These are phyloP conservation scores for Protodeltote pygarga DNA, from an alignment of 2,888 invertebrate genomes.

Conservation along the genomic window DNA sequence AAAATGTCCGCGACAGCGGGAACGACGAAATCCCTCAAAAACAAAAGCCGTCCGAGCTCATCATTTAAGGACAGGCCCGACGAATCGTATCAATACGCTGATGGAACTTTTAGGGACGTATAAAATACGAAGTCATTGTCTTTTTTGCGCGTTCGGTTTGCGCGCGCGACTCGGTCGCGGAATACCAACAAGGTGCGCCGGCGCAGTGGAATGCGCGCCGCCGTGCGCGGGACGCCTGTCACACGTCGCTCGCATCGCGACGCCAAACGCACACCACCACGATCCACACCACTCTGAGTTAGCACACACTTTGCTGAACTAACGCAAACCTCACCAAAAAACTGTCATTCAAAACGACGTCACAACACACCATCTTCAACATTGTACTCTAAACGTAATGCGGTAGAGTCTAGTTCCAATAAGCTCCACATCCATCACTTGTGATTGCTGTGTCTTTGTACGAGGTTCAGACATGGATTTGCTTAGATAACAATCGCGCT, in stretches of 20 bases:
- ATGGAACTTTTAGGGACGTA: slow-evolving; percentile 81
- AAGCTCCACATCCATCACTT: slow-evolving; percentile 16
- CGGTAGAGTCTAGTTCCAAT: slow-evolving; percentile 11
- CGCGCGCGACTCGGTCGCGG: slow-evolving; percentile 70
- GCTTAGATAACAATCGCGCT: slow-evolving; percentile 57
- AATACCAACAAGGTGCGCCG: slow-evolving; percentile 77
- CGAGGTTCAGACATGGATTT: slow-evolving; percentile 55
- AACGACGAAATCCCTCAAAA: slow-evolving; percentile 64
- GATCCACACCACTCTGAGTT: slow-evolving; percentile 39
- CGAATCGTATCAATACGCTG: slow-evolving; percentile 75
- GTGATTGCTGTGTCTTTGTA: slow-evolving; percentile 49
- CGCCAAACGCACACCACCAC: slow-evolving; percentile 30
- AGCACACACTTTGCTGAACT: slow-evolving; percentile 54
- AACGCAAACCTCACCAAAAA: slow-evolving; percentile 45
- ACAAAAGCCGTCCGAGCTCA: slow-evolving; percentile 56
- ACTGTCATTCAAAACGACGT: slow-evolving; percentile 48
- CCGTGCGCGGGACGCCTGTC: slow-evolving; percentile 47
- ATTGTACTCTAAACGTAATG: slow-evolving; percentile 3
- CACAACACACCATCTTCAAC: not conserved
- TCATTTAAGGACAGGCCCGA: slow-evolving; percentile 66
- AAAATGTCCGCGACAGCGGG: slow-evolving; percentile 56
- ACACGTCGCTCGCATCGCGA: slow-evolving; percentile 49
- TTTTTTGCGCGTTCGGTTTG: slow-evolving; percentile 79
- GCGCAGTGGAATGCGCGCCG: slow-evolving; percentile 57
- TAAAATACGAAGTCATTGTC: slow-evolving; percentile 82